Evolutionary conservation across 2,797 vertebrate species (phyloP).

Genomic region (Tenualosa ilisha): DNA sequence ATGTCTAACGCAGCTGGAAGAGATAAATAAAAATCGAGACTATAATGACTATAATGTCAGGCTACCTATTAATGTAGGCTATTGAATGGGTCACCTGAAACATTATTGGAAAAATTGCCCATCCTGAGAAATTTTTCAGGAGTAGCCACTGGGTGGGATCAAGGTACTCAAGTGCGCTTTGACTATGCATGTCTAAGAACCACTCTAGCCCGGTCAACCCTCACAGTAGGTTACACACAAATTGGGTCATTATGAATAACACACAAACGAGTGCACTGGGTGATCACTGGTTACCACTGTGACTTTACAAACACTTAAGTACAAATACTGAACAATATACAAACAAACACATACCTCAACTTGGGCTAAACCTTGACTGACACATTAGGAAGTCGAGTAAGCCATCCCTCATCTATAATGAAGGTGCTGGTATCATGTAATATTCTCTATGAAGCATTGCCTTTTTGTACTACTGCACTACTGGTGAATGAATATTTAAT

Average conservation of each 20-base stretch:
- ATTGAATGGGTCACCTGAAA: too few relatives aligned
- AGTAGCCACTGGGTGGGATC: neutral
- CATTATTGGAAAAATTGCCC: too few relatives aligned
- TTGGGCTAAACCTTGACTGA: conserved; percentile 38
- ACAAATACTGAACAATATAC: neutral
- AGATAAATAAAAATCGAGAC: too few relatives aligned
- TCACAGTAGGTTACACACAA: neutral
- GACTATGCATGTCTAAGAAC: neutral
- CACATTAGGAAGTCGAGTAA: conserved; percentile 50
- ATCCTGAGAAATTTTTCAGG: too few relatives aligned
- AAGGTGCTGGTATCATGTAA: conserved; percentile 66
- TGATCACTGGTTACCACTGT: too few relatives aligned
- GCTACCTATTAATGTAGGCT: too few relatives aligned
- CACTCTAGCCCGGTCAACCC: neutral
- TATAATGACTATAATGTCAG: too few relatives aligned
- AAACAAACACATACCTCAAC: conserved; percentile 32
- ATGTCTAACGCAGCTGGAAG: too few relatives aligned
- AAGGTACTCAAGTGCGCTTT: neutral
- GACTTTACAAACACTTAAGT: neutral
- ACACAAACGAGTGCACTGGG: neutral
- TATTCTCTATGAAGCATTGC: conserved; percentile 71
- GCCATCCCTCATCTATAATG: conserved; percentile 67
- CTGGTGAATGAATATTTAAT: conserved; percentile 69
- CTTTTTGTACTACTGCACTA: conserved; percentile 61
- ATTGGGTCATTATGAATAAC: neutral